Evolutionary conservation across 2,888 invertebrate species (phyloP), one percentile per base, ranked within the genome.

Genomic region (Drosophila planitibia): DNA sequence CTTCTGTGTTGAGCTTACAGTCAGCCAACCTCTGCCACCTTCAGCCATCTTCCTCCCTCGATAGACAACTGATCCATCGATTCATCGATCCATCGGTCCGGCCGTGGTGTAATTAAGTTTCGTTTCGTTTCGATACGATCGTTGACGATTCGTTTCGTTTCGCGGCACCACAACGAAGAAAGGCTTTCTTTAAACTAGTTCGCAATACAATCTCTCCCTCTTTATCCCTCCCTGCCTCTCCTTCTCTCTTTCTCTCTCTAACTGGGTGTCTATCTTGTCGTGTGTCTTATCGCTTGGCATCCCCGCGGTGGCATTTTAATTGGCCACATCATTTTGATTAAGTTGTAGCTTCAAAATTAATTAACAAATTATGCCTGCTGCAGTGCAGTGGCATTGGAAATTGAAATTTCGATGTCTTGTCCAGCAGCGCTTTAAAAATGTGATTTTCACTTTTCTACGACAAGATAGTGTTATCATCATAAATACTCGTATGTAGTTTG

Each of bases 281-380:
- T 64, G 3, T 30, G 30, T 72, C 63, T 69, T 62, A 73, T 66
- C 74, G 71, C 47, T 77, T 79, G 72, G 85, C 82, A 72, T 73
- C 86, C 90, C 90, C 83, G 81, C 71, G 89, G 92, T 85, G 91
- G 76, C 77, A 82, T 90, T 91, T 92, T 91, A 91, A 91, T 91
- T 91, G 87, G 85, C 79, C 82, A 85, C 88, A 87, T 89, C 83
- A 83, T 83, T 82, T 91, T 91, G 91, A 91, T 91, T 92, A 83
- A 92, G 92, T 91, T 92, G 91, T 91, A 81, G 91, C 80, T 82
- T 51, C 81, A 71, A 85, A 91, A 91, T 90, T 89, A 90, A 90
- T 91, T 92, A 91, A 89, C 90, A 92, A 91, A 91, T 87, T 88
- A 86, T 88, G 79, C 73, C 66, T 79, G 89, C 89, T 83, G 77